Evolutionary conservation across 2,888 invertebrate species (phyloP), one percentile per base, ranked within the genome.

Genomic region (Harmothoe impar): DNA sequence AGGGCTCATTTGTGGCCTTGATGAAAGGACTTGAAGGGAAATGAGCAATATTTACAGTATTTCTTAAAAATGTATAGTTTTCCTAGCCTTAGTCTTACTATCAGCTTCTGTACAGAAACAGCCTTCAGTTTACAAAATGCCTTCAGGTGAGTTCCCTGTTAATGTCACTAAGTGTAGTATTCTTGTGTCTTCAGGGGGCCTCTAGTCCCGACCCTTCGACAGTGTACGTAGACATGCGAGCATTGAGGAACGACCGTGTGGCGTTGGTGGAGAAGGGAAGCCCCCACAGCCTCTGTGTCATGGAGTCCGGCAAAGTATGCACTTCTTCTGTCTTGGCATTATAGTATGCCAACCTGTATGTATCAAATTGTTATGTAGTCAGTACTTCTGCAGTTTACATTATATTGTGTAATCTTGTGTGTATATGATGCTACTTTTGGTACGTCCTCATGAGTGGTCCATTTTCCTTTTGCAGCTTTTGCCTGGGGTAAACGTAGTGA

Each of bases 401-500:
- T n/a, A n/a, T n/a, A n/a, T n/a, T n/a, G n/a, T n/a, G n/a, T n/a
- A n/a, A n/a, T n/a, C n/a, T n/a, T n/a, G n/a, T n/a, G n/a, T n/a
- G n/a, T n/a, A n/a, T n/a, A n/a, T n/a, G n/a, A n/a, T n/a, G n/a
- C n/a, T n/a, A n/a, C n/a, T n/a, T n/a, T n/a, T n/a, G n/a, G n/a
- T n/a, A n/a, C n/a, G n/a, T n/a, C n/a, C 25, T 72, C 29, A 25
- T 72, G 25, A 72, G n/a, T 20, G 62, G 62, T 15, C 25, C 25
- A 3, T 29, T 29, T 17, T 72, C 7, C 1, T 29, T 5, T 84
- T 84, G 0, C 84, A 84, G 84, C 43, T 84, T 20, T 29, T 84
- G 43, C 99, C 99, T 0, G 99, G 99, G 0, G 99, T 99, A 17
- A 99, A 99, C 96, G 99, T 99, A 35, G 99, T 99, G 92, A 99